Conservation (phyloP, 2,888 invertebrate genomes). For the Euproctis similis region DNA sequence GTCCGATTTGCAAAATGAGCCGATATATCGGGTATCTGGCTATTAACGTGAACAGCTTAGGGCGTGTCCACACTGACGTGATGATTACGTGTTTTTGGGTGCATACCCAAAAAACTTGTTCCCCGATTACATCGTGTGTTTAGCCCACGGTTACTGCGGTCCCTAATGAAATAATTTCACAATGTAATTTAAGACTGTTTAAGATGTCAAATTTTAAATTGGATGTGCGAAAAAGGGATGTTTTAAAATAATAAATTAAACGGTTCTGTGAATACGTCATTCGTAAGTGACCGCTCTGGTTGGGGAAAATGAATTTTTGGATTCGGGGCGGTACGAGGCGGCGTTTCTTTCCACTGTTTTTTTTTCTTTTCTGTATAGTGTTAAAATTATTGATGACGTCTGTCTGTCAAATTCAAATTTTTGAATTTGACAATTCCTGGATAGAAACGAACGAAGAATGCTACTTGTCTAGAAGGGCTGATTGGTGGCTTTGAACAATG, state of each 20-base stretch:
- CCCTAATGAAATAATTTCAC: constrained; percentile 72
- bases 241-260: constrained; percentile 69
- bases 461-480: no score
- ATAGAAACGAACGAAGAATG: no score
- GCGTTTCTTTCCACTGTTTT: constrained; percentile 8
- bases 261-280: constrained; percentile 57
- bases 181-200: constrained; percentile 73
- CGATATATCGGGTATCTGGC: constrained; percentile 60
- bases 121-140: constrained; percentile 37
- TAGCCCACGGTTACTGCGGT: constrained; percentile 43
- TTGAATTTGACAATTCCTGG: no score
- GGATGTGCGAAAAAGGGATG: constrained; percentile 70
- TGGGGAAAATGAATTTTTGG: constrained; percentile 53
- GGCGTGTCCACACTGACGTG: constrained; percentile 62
- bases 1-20: constrained; percentile 47
- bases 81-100: constrained; percentile 62
- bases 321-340: constrained; percentile 30
- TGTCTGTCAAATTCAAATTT: no score
- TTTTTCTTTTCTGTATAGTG: constrained; percentile 13
- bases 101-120: constrained; percentile 52
- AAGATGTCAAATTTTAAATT: constrained; percentile 76
- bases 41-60: constrained; percentile 60
- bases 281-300: constrained; percentile 36
- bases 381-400: constrained; percentile 26
- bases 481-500: no score